Evolutionary conservation across 53 echinoderm and acorn worm genomes (phyloP), one percentile per base, ranked within the genome.

Genomic region (Patiria pectinifera): DNA sequence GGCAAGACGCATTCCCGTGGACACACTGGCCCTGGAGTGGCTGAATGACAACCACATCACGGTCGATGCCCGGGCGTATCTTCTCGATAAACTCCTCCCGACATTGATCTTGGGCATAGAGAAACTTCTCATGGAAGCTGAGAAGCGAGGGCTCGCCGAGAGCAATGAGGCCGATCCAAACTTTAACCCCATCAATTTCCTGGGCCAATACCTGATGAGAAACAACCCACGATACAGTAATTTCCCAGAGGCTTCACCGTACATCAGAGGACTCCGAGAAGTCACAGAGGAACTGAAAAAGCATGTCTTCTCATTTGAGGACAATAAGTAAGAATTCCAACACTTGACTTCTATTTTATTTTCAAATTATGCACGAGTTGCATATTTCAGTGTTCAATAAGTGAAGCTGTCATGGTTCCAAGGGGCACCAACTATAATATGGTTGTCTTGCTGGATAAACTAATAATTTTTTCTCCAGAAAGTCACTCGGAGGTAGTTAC

Each of bases 221-320:
- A 99, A 97, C 63, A 99, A 97, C 81, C 99, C 99, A 2, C 83
- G 94, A 23, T 99, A 97, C 88, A 99, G 97, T 75, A 97, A 99
- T 79, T 99, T 99, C 85, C 97, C 99, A 22, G 99, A 99, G 84
- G 99, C 99, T 45, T 99, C 99, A 48, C 99, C 99, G 1, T 99
- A 99, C 71, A 97, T 97, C 69, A 87, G 97, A 70, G 99, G 99
- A 45, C 85, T 99, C 16, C 76, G 95, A 62, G 99, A 99, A 88
- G 97, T 97, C 19, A 96, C 99, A 45, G 97, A 99, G 78, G 99
- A 99, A 93, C 69, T 99, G 75, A 99, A 97, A 91, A 95, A 96
- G 25, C 92, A 95, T 85, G 97, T 99, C 62, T 99, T 99, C 92
- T 99, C 99, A 72, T 99, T 99, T 95, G 99, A 99, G 89, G 99